Conservation (phyloP, 2,888 invertebrate genomes). For the Orchestes rusci region DNA sequence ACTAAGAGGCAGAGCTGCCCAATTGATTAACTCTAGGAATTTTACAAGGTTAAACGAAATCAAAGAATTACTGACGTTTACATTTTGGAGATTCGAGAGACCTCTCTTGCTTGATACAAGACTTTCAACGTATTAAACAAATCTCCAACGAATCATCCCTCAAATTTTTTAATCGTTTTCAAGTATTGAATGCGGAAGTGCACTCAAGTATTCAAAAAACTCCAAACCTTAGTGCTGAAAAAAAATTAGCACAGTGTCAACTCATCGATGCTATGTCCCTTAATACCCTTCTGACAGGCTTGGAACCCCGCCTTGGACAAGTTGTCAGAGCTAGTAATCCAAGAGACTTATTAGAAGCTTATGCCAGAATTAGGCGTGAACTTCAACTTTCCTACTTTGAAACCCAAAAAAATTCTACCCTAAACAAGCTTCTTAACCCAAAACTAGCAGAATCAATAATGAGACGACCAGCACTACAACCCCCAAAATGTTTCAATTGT, state of each 20-base stretch:
- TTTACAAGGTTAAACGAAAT: conserved; percentile 9
- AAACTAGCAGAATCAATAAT: not conserved
- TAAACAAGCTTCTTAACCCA: not conserved
- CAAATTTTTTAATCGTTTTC: conserved; percentile 3
- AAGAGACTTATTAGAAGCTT: not conserved
- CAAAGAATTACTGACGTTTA: conserved; percentile 2
- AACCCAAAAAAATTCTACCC: not conserved
- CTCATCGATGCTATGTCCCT: conserved; percentile 8
- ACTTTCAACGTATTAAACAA: conserved; percentile 2
- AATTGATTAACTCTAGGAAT: conserved; percentile 8
- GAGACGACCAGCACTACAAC: not conserved
- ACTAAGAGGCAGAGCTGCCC: not conserved
- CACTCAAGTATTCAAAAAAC: too few relatives aligned
- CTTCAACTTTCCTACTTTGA: conserved; percentile 3
- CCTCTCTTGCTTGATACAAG: not conserved
- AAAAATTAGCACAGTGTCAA: too few relatives aligned
- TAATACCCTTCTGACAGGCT: conserved; percentile 11
- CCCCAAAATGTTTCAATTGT: not conserved
- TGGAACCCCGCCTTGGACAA: conserved; percentile 11
- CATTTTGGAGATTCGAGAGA: conserved; percentile 11
- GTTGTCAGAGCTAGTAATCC: conserved; percentile 9
- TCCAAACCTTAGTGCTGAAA: too few relatives aligned
- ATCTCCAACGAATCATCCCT: conserved; percentile 4
- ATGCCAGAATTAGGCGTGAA: not conserved
- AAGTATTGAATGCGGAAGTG: not conserved